phyloP scores from a whole-genome alignment of 2,113 vertebrate genomes.

The Micromys minutus region DNA sequence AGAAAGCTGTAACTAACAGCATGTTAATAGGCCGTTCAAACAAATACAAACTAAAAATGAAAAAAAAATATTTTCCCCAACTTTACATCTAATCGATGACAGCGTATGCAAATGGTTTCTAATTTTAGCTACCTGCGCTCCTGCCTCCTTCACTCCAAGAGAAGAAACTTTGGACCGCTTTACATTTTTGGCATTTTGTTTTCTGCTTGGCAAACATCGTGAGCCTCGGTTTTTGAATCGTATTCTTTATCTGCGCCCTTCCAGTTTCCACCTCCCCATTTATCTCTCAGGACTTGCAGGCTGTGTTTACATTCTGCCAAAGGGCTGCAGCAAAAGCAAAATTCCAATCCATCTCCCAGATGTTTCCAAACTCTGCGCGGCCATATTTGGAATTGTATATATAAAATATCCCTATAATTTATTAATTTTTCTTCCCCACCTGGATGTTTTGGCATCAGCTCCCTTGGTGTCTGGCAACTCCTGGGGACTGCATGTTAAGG shows the following conservation, averaged over 20 bases:
- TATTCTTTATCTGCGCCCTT: conserved; percentile 77
- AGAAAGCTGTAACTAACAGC: conserved; percentile 70
- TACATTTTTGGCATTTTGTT: conserved; percentile 80
- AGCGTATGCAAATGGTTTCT: conserved; percentile 79
- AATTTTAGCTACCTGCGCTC: conserved; percentile 83
- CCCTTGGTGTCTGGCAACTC: conserved; percentile 64
- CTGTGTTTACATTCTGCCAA: conserved; percentile 79
- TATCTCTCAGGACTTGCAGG: conserved; percentile 71
- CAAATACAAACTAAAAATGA: conserved; percentile 76
- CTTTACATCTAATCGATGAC: conserved; percentile 76
- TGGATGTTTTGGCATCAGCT: conserved; percentile 79
- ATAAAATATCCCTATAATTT: conserved; percentile 78
- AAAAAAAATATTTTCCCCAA: conserved; percentile 62
- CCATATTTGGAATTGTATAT: conserved; percentile 83
- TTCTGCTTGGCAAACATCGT: conserved; percentile 82
- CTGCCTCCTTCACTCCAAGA: conserved; percentile 80
- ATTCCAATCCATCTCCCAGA: conserved; percentile 79
- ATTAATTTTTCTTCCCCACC: conserved; percentile 81
- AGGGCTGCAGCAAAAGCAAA: conserved; percentile 75
- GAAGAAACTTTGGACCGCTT: conserved; percentile 85
- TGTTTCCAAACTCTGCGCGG: conserved; percentile 73
- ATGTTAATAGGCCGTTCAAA: conserved; percentile 73
- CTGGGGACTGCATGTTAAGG: conserved; percentile 53
- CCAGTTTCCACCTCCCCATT: conserved; percentile 72
- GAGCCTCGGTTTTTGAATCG: conserved; percentile 66